Conservation (phyloP, 2,888 invertebrate species). For the Sarcophaga subvicina region DNA sequence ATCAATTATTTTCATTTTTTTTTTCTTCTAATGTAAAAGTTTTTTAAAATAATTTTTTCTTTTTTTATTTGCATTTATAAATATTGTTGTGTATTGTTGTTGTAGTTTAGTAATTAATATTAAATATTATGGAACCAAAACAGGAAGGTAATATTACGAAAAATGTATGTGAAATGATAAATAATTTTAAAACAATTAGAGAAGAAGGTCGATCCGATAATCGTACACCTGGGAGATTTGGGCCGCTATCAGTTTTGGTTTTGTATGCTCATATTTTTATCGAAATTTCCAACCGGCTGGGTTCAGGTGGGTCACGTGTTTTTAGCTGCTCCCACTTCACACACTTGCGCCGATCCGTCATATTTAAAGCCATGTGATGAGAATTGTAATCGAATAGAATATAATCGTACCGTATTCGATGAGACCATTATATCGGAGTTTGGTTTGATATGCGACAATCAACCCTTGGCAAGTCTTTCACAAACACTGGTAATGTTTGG, state of each 20-base stretch:
- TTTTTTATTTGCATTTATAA: too few relatives aligned
- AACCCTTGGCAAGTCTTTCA: constrained; percentile 87
- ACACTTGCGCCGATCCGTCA: constrained; percentile 82
- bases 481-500: constrained; percentile 91
- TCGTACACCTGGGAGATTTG: constrained; percentile 87
- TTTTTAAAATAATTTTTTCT: too few relatives aligned
- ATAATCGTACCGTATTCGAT: constrained; percentile 86
- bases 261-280: constrained; percentile 86
- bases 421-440: constrained; percentile 90
- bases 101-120: neutral
- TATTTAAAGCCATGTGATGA: constrained; percentile 81
- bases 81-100: neutral
- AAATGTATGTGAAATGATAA: neutral
- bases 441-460: constrained; percentile 84
- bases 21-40: neutral
- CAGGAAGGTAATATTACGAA: constrained; percentile 4
- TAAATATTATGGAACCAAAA: constrained; percentile 34
- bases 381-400: constrained; percentile 84
- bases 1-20: neutral
- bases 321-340: constrained; percentile 86
- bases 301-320: constrained; percentile 91
- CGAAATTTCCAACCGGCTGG: constrained; percentile 91
- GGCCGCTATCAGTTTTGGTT: constrained; percentile 90
- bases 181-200: constrained; percentile 38
- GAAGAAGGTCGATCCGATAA: constrained; percentile 84